Evolutionary conservation across 2,113 vertebrate genomes (phyloP).

Genomic region (Daphoenositta chrysoptera): DNA sequence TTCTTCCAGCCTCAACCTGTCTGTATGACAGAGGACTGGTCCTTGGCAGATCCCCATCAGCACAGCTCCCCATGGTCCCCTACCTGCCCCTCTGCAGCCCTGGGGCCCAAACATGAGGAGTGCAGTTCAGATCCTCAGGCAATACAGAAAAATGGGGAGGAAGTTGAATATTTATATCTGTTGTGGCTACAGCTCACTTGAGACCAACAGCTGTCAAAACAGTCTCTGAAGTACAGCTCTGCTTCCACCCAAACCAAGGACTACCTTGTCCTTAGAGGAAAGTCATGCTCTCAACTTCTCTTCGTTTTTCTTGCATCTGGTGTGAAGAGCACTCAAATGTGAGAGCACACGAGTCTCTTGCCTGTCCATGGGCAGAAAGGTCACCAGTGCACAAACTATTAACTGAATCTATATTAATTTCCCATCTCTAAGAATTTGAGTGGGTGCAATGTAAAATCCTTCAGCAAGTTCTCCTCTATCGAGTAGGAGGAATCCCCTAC

Average conservation of each 20-base stretch:
- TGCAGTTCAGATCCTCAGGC: neutral
- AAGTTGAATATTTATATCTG: neutral
- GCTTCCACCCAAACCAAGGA: neutral
- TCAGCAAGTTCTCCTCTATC: neutral
- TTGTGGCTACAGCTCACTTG: neutral
- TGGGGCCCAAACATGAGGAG: rapidly evolving
- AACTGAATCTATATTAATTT: neutral
- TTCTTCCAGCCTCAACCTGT: neutral
- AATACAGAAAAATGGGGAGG: neutral
- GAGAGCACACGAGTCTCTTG: neutral
- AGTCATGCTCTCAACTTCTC: neutral
- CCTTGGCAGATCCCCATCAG: neutral
- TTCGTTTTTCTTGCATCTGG: neutral
- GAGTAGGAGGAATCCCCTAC: neutral
- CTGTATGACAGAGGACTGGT: neutral
- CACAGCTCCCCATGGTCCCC: neutral
- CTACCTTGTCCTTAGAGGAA: neutral
- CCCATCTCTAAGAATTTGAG: neutral
- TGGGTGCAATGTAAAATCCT: neutral
- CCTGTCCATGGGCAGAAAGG: neutral
- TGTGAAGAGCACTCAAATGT: neutral
- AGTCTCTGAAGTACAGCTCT: neutral
- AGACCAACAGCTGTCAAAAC: neutral
- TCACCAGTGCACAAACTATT: neutral
- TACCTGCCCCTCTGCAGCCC: neutral